These are phyloP conservation scores for Falco naumanni DNA, from an alignment of 2,797 vertebrate species.

Conservation along the genomic window DNA sequence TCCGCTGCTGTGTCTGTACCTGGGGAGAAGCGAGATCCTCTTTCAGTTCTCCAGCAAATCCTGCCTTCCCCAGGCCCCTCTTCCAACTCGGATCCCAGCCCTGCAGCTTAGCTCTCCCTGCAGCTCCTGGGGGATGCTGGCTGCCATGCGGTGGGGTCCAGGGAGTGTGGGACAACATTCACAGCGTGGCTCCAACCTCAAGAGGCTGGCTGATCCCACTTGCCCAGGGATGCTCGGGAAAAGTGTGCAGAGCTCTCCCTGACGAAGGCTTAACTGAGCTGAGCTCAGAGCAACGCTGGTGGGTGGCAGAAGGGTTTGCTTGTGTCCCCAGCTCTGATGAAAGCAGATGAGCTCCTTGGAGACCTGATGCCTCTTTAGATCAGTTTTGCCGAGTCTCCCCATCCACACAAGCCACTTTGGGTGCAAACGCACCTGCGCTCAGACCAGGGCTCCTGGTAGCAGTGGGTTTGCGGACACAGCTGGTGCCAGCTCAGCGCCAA, in stretches of 20 bases:
- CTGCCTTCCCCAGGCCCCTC: neutral
- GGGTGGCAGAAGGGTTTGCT: neutral
- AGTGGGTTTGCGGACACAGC: neutral
- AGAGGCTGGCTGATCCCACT: neutral
- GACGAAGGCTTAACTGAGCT: rapidly evolving
- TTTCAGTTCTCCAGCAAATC: neutral
- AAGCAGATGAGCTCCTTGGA: neutral
- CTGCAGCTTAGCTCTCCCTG: neutral
- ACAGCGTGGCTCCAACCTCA: neutral
- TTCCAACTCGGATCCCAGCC: rapidly evolving
- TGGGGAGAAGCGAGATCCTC: neutral
- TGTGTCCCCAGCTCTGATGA: neutral
- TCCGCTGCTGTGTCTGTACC: rapidly evolving
- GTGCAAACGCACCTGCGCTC: neutral
- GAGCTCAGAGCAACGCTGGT: rapidly evolving
- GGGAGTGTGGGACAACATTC: neutral
- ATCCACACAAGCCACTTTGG: neutral
- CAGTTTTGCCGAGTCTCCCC: neutral
- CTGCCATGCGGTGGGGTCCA: neutral
- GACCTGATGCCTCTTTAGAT: neutral
- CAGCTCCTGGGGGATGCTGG: neutral
- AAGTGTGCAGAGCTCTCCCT: neutral
- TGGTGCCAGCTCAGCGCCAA: neutral
- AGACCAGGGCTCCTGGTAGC: neutral
- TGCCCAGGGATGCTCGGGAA: neutral